Evolutionary conservation across 2,113 vertebrate genomes (phyloP).

Genomic region (Grallaria varia): DNA sequence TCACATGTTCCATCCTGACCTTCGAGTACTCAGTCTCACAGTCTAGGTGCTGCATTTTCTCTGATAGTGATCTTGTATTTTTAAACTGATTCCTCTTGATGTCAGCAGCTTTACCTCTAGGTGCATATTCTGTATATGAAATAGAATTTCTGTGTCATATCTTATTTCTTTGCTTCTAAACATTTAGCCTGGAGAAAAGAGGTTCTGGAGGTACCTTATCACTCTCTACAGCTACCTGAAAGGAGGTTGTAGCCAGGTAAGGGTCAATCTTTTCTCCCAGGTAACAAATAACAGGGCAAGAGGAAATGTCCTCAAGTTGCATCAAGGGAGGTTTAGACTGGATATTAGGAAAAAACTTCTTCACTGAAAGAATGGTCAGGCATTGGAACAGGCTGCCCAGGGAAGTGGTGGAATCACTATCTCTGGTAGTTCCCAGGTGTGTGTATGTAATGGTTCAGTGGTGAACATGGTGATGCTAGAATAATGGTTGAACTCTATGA

Average conservation of each 20-base stretch:
- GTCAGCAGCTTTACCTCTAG: neutral
- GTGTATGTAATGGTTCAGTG: neutral
- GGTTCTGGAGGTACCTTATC: neutral
- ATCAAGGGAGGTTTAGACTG: neutral
- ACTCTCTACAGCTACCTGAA: neutral
- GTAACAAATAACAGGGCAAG: neutral
- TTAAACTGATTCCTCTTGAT: neutral
- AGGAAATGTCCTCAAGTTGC: neutral
- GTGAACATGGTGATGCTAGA: rapidly evolving
- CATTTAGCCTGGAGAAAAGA: neutral
- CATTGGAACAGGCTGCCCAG: neutral
- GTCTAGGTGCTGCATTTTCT: neutral
- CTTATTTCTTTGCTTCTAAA: neutral
- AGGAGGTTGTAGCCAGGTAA: neutral
- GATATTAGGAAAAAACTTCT: neutral
- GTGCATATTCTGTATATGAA: neutral
- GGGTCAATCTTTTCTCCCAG: neutral
- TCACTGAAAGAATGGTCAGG: neutral
- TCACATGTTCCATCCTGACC: neutral
- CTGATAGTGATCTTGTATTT: neutral
- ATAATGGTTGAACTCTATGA: neutral
- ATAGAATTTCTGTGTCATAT: neutral
- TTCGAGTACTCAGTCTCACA: neutral
- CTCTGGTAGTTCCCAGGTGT: neutral
- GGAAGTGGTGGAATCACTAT: neutral